Conservation (phyloP, 64 coral and sea anemone species). For the Actinia equina region DNA sequence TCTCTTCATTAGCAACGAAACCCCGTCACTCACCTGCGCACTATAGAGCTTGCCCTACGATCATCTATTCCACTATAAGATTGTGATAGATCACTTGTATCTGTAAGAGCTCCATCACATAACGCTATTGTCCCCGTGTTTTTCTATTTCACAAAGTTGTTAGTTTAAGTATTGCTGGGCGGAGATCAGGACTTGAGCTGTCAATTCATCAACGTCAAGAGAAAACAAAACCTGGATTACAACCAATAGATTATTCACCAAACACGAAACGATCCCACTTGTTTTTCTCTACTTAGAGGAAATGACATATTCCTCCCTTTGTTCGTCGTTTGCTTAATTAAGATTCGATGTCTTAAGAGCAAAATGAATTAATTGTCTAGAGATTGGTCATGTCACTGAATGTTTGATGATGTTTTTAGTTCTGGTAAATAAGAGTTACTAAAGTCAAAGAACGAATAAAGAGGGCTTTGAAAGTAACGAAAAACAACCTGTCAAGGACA, state of each 20-base stretch:
- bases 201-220: conserved; percentile 17
- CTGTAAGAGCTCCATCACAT: not conserved
- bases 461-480: conserved; percentile 4
- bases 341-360: not conserved
- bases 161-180: conserved; percentile 14
- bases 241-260: conserved; percentile 19
- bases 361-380: conserved; percentile 14
- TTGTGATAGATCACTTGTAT: conserved; percentile 16
- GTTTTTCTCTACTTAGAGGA: not conserved
- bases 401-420: conserved; percentile 15
- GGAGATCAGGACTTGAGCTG: not conserved
- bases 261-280: not conserved
- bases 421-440: conserved; percentile 9
- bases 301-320: not conserved
- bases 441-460: not conserved
- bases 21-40: not conserved
- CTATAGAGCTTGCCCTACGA: not conserved
- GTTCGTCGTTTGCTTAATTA: conserved; percentile 13
- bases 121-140: conserved; percentile 6
- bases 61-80: not conserved
- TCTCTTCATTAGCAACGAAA: not conserved
- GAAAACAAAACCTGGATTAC: conserved; percentile 7
- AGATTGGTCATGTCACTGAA: not conserved
- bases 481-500: not conserved
- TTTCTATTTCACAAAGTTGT: conserved; percentile 19